These are phyloP conservation scores for Acleris cristana DNA, from an alignment of 2,888 invertebrate species.

Conservation along the genomic window DNA sequence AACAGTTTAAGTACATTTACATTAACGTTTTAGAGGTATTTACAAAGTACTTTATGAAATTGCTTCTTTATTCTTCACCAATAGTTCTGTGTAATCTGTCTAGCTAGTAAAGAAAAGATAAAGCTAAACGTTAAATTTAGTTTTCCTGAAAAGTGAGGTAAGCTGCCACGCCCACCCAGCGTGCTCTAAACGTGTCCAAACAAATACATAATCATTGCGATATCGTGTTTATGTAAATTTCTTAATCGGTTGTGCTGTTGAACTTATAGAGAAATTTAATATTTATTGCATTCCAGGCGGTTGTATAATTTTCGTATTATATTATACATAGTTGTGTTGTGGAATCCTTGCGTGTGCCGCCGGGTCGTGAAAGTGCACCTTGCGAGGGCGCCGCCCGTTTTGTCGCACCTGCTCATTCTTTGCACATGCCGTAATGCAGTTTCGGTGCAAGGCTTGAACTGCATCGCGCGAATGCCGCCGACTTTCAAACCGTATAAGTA, in stretches of 20 bases:
- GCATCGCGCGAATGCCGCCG: constrained; percentile 55
- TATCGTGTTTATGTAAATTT: constrained; percentile 58
- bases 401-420: constrained; percentile 72
- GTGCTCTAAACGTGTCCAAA: constrained; percentile 41
- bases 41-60: too few species aligned
- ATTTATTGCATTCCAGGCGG: constrained; percentile 49
- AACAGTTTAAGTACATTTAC: too few species aligned
- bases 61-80: too few species aligned
- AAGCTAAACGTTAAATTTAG: too few species aligned
- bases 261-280: constrained; percentile 55
- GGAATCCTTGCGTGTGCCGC: constrained; percentile 57
- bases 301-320: constrained; percentile 42
- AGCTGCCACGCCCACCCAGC: constrained; percentile 42
- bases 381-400: constrained; percentile 56
- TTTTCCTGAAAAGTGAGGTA: too few species aligned
- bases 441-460: constrained; percentile 65
- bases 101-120: too few species aligned
- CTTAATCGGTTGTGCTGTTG: constrained; percentile 49
- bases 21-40: too few species aligned
- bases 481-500: constrained; percentile 51
- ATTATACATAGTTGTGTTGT: constrained; percentile 42
- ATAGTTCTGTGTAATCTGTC: too few species aligned
- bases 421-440: constrained; percentile 75
- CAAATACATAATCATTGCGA: constrained; percentile 54
- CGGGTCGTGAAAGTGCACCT: constrained; percentile 71